These are phyloP conservation scores for Gambusia yucatana DNA, from an alignment of 2,797 vertebrate species.

Conservation along the genomic window DNA sequence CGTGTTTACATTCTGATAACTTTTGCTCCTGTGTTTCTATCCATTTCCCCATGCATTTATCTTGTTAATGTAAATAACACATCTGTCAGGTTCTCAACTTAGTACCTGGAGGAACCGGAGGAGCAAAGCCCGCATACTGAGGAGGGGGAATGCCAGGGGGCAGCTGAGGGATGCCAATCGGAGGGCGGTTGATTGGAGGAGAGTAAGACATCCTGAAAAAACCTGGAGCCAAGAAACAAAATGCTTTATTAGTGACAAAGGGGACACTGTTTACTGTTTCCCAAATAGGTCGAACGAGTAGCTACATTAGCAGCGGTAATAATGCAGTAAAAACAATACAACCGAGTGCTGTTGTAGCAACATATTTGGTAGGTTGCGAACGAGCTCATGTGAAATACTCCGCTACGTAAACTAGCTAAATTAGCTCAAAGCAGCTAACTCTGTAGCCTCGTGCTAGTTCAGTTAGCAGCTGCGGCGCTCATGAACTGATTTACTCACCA, in stretches of 20 bases:
- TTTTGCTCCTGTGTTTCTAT: background rate
- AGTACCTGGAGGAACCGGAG: constrained; percentile 84
- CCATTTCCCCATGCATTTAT: background rate
- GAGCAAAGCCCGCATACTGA: constrained; percentile 93
- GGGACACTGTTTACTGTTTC: background rate
- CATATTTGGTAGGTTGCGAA: background rate
- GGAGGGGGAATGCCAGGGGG: constrained; percentile 96
- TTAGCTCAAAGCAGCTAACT: constrained; percentile 60
- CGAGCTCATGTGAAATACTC: background rate
- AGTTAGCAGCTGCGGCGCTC: constrained; percentile 48
- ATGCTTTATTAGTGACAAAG: background rate
- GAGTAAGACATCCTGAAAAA: constrained; percentile 92
- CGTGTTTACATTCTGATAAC: background rate
- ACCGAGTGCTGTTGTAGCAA: background rate
- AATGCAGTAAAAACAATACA: background rate
- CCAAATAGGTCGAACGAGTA: background rate
- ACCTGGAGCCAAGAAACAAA: constrained; percentile 6
- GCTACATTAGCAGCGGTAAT: background rate
- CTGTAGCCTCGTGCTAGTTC: constrained; percentile 65
- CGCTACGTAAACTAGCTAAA: constrained; percentile 32
- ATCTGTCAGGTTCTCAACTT: background rate
- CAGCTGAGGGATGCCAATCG: constrained; percentile 85
- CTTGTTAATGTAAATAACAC: background rate
- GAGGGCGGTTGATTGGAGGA: constrained; percentile 95
- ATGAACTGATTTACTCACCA: constrained; percentile 63